Percentiles rank a stretch among this genome's conserved stretches.
Evolutionary conservation across 2,113 vertebrate species (phyloP).

Genomic region (Empidonax alnorum): DNA sequence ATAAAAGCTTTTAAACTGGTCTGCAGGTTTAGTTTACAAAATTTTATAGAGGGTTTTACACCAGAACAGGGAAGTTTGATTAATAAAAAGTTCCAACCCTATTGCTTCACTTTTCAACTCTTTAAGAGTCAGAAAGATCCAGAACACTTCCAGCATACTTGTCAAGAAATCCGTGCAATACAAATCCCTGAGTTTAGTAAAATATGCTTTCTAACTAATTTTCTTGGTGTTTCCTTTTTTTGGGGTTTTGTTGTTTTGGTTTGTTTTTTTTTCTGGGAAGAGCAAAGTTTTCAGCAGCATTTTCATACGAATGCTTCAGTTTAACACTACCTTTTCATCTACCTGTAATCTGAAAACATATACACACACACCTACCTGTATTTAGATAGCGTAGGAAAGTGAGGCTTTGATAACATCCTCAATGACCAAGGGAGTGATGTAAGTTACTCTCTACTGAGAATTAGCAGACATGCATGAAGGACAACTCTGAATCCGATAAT

Average conservation of each 20-base stretch:
- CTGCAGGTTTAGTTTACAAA: background rate
- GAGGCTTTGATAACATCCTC: background rate
- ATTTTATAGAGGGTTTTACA: background rate
- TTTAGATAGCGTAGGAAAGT: background rate
- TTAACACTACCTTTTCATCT: background rate
- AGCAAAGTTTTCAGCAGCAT: background rate
- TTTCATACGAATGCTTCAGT: background rate
- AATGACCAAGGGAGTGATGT: accelerated
- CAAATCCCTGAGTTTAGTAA: background rate
- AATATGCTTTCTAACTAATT: background rate
- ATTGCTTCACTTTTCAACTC: background rate
- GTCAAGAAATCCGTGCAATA: background rate
- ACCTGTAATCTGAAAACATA: background rate
- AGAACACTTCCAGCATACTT: background rate
- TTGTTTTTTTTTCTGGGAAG: background rate
- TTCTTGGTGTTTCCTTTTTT: background rate
- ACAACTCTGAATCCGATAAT: background rate
- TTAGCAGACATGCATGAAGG: background rate
- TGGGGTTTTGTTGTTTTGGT: background rate
- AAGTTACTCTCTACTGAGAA: background rate
- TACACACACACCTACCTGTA: background rate
- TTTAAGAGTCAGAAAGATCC: background rate
- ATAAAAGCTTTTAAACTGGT: background rate
- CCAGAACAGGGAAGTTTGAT: background rate
- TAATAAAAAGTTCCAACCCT: background rate